These are phyloP conservation scores for Diglossa brunneiventris DNA, from an alignment of 2,113 vertebrate species.

Conservation along the genomic window DNA sequence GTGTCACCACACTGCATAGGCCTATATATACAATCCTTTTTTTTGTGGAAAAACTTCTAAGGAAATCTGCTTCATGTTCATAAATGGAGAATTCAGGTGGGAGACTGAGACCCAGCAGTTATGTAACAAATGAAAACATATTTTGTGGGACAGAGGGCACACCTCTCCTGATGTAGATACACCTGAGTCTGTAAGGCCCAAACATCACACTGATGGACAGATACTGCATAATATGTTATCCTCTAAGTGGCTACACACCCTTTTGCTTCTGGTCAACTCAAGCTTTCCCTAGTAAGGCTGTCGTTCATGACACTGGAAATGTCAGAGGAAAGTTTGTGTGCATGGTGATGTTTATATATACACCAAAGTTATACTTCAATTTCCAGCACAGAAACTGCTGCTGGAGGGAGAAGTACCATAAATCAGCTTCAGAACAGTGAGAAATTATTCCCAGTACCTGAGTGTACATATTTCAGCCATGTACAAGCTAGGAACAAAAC, in stretches of 20 bases:
- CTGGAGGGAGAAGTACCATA: not conserved
- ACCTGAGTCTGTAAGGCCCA: not conserved
- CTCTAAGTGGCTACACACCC: rapidly evolving
- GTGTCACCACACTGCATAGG: not conserved
- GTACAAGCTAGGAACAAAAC: not conserved
- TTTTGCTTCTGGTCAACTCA: rapidly evolving
- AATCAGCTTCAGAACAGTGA: not conserved
- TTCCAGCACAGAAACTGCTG: not conserved
- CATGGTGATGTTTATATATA: not conserved
- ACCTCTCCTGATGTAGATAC: rapidly evolving
- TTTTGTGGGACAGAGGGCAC: rapidly evolving
- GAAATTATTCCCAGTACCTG: not conserved
- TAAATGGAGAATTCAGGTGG: not conserved
- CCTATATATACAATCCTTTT: not conserved
- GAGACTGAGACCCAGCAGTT: not conserved
- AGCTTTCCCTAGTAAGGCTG: not conserved
- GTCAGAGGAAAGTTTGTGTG: not conserved
- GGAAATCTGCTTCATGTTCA: not conserved
- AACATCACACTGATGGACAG: not conserved
- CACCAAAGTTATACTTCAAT: not conserved
- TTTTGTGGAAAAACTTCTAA: not conserved
- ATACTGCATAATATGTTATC: rapidly evolving
- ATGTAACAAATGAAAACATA: not conserved
- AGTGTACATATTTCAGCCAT: not conserved
- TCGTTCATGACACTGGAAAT: not conserved